These are phyloP conservation scores for Stenopsyche tienmushanensis DNA, from an alignment of 1,140 invertebrate species.

Conservation along the genomic window DNA sequence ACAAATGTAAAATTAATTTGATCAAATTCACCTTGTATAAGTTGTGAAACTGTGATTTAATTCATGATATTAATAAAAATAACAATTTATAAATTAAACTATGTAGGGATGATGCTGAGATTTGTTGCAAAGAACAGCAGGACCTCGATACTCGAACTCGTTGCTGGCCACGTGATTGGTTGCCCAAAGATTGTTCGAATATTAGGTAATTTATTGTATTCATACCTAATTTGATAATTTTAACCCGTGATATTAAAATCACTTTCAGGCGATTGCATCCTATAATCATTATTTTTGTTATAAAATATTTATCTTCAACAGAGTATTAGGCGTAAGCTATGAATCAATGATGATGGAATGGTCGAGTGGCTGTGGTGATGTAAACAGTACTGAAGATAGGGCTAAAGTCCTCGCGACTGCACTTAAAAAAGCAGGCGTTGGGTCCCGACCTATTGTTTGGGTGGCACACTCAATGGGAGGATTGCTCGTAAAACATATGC, in stretches of 20 bases:
- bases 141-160: constrained; percentile 23
- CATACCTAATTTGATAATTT: too few species aligned
- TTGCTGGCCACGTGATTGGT: constrained; percentile 41
- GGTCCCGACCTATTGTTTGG: constrained; percentile 73
- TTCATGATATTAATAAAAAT: too few species aligned
- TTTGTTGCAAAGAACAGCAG: constrained; percentile 12
- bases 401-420: constrained; percentile 64
- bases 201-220: constrained; percentile 28
- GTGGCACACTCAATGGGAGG: constrained; percentile 86
- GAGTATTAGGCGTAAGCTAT: constrained; percentile 54
- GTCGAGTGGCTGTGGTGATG: constrained; percentile 49
- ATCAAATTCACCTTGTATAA: too few species aligned
- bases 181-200: constrained; percentile 36
- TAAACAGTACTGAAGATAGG: constrained; percentile 58
- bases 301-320: constrained; percentile 24
- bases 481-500: constrained; percentile 74
- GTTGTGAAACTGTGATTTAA: too few species aligned
- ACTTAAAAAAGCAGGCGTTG: constrained; percentile 67
- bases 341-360: constrained; percentile 54
- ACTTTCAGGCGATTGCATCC: too few species aligned
- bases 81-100: neutral
- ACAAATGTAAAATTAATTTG: too few species aligned
- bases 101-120: constrained; percentile 1
- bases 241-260: too few species aligned
- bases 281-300: neutral